A percentile compares a stretch with the other conserved stretches of the same genome.
These are phyloP conservation scores for Dolichopus griseipennis DNA, from an alignment of 2,888 invertebrate genomes.

Conservation along the genomic window DNA sequence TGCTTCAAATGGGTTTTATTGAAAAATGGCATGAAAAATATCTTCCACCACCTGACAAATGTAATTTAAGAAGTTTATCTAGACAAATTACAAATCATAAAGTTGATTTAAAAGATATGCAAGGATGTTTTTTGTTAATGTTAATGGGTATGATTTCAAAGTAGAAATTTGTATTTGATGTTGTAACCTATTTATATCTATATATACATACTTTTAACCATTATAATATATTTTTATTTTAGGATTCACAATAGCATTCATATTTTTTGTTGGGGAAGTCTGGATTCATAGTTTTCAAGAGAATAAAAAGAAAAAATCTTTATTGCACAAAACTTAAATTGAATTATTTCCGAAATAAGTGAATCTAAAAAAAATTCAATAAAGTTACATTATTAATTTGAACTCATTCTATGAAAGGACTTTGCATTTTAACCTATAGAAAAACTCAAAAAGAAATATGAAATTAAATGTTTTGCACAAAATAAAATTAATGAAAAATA, in stretches of 20 bases:
- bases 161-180: too few relatives aligned
- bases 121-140: constrained; percentile 81
- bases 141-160: constrained; percentile 54
- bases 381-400: too few relatives aligned
- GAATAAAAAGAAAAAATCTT: background rate
- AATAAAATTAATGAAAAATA: too few relatives aligned
- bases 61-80: constrained; percentile 56
- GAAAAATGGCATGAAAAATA: constrained; percentile 72
- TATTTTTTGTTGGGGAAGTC: constrained; percentile 15
- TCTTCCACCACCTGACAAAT: constrained; percentile 69
- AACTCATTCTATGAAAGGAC: too few relatives aligned
- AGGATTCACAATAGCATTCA: constrained; percentile 16
- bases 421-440: too few relatives aligned
- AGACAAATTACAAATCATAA: constrained; percentile 75
- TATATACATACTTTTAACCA: background rate
- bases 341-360: too few relatives aligned
- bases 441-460: too few relatives aligned
- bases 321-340: background rate
- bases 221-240: background rate
- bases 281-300: constrained; percentile 9
- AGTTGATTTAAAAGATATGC: constrained; percentile 84
- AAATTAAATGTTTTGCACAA: too few relatives aligned
- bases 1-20: constrained; percentile 78
- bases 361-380: too few relatives aligned
- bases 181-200: too few relatives aligned